Percentiles rank a stretch among this genome's conserved stretches.
phyloP scores from a whole-genome alignment of 2,113 vertebrate genomes.

The Callorhinus ursinus region DNA sequence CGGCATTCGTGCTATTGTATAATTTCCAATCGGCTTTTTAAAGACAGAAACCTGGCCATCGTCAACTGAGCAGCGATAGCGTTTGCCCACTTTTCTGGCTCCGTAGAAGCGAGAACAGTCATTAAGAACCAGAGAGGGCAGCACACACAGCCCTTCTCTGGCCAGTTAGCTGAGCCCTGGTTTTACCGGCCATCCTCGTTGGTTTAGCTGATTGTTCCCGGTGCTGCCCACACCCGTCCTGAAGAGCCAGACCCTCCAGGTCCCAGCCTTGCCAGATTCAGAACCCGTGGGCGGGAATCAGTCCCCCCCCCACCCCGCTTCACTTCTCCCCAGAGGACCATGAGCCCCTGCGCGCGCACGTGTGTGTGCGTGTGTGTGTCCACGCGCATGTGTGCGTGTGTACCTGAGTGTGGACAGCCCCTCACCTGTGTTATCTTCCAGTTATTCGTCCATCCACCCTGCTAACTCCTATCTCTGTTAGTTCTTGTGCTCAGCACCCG shows the following conservation, averaged over 20 bases:
- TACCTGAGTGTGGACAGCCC: no score
- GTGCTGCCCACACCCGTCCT: no score
- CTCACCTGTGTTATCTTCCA: neutral
- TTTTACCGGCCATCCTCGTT: neutral
- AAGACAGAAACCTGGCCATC: neutral
- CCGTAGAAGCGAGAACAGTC: neutral
- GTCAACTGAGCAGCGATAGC: neutral
- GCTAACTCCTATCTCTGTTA: neutral
- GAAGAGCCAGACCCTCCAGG: neutral
- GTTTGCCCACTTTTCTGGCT: neutral
- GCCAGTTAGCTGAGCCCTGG: neutral
- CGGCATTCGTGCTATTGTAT: neutral
- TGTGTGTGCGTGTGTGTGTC: fast-evolving
- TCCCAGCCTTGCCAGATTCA: neutral
- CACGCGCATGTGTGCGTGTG: fast-evolving
- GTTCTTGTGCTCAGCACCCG: neutral
- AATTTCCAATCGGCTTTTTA: neutral
- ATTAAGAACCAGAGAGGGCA: neutral
- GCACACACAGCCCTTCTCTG: neutral
- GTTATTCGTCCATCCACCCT: fast-evolving
- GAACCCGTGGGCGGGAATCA: fast-evolving
- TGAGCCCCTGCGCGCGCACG: no score
- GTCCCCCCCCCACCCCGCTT: no score
- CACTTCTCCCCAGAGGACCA: neutral
- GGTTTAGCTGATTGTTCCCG: no score